Base-by-base conservation (phyloP, 2,888 invertebrate species). In the Tipula unca region DNA sequence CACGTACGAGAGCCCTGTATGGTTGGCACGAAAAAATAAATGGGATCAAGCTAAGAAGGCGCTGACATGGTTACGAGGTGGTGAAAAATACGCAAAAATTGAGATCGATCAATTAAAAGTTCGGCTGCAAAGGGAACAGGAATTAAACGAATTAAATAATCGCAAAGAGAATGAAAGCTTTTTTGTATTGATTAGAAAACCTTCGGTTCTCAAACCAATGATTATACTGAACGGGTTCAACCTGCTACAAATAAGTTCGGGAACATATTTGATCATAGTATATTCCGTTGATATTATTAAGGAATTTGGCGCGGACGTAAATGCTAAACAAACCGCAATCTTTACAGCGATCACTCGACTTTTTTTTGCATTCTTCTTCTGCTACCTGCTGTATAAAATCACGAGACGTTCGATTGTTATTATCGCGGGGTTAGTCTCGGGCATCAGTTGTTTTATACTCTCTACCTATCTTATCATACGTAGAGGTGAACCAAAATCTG, bases 261-360 rank as follows among this genome's bases (percentile, higher is more conserved):
- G 96, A 85, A 95, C 95, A 20, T 96, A 95, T 88, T 92, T 96
- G 14, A 93, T 96, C 86, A 94, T 96, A 86, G 96, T 95, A 90
- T 96, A 96, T 89, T 95, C 95, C 0, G 94, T 95, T 0, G 94
- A 95, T 88, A 94, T 96, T 86, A 92, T 95, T 6, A 90, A 92
- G 6, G 93, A 94, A 86, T 89, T 91, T 82, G 93, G 92, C 8
- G 87, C 92, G 20, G 91, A 93, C 87, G 88, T 90, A 42, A 88
- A 90, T 85, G 91, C 91, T 84, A 92, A 92, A 86, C 88, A 92
- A 86, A 94, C 94, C 0, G 95, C 95, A 0, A 94, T 95, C 86
- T 92, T 94, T 87, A 95, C 95, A 0, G 95, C 95, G 0, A 89
- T 93, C 14, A 93, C 95, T 1, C 92, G 96, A 42, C 92, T 95